Evolutionary conservation across 2,113 vertebrate species (phyloP), one percentile per base, ranked within the genome.

Genomic region (Arenaria interpres): DNA sequence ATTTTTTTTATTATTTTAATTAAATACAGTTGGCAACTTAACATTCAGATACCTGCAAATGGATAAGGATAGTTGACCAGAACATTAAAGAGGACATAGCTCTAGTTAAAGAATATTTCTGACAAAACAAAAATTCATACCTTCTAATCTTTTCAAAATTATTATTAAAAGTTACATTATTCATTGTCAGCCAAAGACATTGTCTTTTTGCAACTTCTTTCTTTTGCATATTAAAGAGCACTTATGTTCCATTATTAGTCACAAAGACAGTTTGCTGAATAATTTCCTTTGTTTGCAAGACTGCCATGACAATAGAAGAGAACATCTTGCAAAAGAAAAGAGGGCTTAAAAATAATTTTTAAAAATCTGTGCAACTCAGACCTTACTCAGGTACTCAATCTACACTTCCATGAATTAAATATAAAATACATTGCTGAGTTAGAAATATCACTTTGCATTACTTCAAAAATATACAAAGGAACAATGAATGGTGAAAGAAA

Each of bases 151-250:
- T 68, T 81, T 64, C 57, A 87, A 89, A 95, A 93, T 80, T 92
- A 75, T 93, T 84, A 93, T 90, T 89, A 85, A 25, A 73, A 93
- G 77, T 94, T 79, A 94, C 88, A 66, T 81, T 84, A 91, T 85
- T 67, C 73, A 92, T 60, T 95, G 83, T 88, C 63, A 97, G 60
- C 59, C 4, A 2, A 93, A 96, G 83, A 81, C 72, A 72, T 1
- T 39, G 35, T 12, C 86, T 96, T 84, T 90, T 73, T 53, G 45
- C 64, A 92, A 20, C 27, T 87, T 86, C 76, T 81, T 85, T 93
- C 90, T 86, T 86, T 94, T 96, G 82, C 88, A 95, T 92, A 94
- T 72, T 96, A 93, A 95, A 94, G 79, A 95, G 60, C 17, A 87
- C 68, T 95, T 94, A 85, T 93, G 72, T 94, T 78, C 93, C 90